Evolutionary conservation across 2,888 invertebrate genomes (phyloP).

Genomic region (Frankliniella fusca): DNA sequence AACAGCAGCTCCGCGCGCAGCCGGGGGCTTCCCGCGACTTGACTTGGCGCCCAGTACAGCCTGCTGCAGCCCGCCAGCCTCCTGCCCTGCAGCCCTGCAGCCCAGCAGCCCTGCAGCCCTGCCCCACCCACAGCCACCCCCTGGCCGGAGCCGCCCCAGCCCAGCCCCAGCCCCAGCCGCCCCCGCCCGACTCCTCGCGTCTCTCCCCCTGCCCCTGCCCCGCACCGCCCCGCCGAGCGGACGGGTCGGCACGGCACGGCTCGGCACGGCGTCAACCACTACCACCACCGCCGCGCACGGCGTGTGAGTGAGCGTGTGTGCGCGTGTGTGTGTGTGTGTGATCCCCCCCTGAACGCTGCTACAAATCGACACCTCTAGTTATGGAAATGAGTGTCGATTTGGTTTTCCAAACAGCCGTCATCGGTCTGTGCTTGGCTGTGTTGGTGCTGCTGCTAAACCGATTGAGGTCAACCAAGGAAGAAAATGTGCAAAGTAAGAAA

Average conservation of each 20-base stretch:
- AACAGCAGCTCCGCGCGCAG: neutral
- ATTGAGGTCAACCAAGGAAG: slow-evolving; percentile 22
- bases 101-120: neutral
- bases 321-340: neutral
- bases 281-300: slow-evolving; percentile 1
- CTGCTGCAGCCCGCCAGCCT: neutral
- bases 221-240: neutral
- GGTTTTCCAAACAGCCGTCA: slow-evolving; percentile 24
- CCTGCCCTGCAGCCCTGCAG: neutral
- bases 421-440: slow-evolving; percentile 23
- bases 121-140: neutral
- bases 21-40: neutral
- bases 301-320: neutral
- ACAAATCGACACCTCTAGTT: slow-evolving; percentile 22
- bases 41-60: neutral
- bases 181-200: neutral
- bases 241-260: neutral
- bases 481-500: slow-evolving; percentile 21
- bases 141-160: neutral
- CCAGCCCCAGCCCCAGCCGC: neutral
- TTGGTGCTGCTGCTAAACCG: slow-evolving; percentile 19
- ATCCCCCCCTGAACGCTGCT: slow-evolving; percentile 16
- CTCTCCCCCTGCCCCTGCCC: neutral
- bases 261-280: slow-evolving; percentile 8
- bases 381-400: slow-evolving; percentile 25